Percentiles rank a stretch among this genome's conserved stretches.
These are phyloP conservation scores for Scelioninae gen. 2 DNA, from an alignment of 2,888 invertebrate species.

Conservation along the genomic window DNA sequence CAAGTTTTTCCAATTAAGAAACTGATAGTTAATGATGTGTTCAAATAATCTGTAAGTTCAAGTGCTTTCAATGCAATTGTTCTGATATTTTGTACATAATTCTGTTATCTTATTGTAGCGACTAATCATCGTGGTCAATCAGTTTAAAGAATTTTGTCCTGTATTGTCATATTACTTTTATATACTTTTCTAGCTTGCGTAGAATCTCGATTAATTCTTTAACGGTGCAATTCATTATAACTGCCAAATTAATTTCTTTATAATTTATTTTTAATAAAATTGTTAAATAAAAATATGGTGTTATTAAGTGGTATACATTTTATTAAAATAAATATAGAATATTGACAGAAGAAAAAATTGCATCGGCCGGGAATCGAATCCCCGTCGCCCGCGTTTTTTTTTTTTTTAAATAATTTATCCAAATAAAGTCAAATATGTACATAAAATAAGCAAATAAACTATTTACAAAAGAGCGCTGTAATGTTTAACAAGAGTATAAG, in stretches of 20 bases:
- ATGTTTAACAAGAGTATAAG: too few species aligned
- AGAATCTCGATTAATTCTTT: background rate
- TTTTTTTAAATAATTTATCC: too few species aligned
- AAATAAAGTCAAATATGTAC: too few species aligned
- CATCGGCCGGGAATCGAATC: background rate
- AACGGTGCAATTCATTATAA: background rate
- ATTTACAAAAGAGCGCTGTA: too few species aligned
- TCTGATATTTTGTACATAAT: background rate
- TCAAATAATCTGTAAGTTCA: too few species aligned
- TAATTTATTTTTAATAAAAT: background rate
- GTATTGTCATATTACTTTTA: background rate
- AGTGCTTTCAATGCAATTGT: too few species aligned
- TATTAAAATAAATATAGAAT: background rate
- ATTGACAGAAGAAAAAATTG: background rate
- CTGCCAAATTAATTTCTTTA: slow-evolving; percentile 1
- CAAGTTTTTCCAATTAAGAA: too few species aligned
- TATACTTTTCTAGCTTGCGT: background rate
- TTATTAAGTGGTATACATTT: background rate
- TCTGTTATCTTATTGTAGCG: background rate
- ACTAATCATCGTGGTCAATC: background rate
- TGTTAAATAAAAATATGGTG: slow-evolving; percentile 4
- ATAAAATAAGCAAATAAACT: too few species aligned
- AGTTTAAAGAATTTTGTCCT: background rate
- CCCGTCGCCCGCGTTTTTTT: background rate
- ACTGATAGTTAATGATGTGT: too few species aligned